Conservation (phyloP, 2,113 vertebrate genomes). For the Upupa epops region DNA sequence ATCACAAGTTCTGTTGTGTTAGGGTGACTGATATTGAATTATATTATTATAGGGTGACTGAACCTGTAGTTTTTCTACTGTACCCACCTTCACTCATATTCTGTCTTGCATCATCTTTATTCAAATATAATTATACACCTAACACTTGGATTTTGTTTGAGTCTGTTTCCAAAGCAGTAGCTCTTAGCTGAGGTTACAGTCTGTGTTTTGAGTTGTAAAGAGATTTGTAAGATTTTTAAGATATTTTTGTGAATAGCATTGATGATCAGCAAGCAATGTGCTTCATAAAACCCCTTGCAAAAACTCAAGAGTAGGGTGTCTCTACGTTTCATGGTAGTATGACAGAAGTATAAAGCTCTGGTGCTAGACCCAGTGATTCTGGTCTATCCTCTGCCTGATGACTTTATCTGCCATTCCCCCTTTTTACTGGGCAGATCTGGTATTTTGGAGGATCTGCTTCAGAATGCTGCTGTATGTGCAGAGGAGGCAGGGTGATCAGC, state of each 20-base stretch:
- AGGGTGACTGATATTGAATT: not conserved
- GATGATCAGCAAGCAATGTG: not conserved
- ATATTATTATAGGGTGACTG: not conserved
- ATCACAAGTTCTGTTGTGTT: not conserved
- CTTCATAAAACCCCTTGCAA: not conserved
- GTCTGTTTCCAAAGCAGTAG: not conserved
- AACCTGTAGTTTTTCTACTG: no score
- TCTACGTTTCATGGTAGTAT: not conserved
- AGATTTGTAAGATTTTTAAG: not conserved
- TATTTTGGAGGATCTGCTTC: not conserved
- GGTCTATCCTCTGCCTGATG: not conserved
- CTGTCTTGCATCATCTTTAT: not conserved
- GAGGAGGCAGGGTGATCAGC: not conserved
- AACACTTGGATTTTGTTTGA: not conserved
- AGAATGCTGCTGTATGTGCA: not conserved
- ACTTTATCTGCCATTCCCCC: not conserved
- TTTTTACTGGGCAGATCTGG: not conserved
- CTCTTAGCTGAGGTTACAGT: not conserved
- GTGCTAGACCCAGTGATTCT: not conserved
- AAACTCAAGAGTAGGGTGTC: not conserved
- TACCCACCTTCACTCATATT: not conserved
- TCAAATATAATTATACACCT: not conserved
- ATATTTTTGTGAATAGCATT: no score
- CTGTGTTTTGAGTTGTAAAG: not conserved
- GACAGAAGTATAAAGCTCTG: not conserved